Conservation (phyloP, 2,797 vertebrate species). For the Tokudaia tokunoshimensis region DNA sequence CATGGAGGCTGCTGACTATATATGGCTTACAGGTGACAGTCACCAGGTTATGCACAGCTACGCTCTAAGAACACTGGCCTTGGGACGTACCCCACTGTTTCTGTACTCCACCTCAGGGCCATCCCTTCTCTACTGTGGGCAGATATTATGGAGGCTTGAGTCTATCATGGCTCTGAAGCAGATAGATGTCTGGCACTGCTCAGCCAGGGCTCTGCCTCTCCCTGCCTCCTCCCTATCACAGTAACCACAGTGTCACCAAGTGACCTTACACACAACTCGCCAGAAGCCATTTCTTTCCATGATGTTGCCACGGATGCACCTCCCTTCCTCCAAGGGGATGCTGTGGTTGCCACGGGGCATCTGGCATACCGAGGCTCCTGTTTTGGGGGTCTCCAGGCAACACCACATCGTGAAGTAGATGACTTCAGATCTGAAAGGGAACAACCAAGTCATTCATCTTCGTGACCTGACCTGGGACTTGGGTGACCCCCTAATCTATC, state of each 20-base stretch:
- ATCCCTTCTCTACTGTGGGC: neutral
- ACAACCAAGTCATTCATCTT: neutral
- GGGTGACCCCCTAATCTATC: neutral
- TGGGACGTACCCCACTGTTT: neutral
- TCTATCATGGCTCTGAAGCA: neutral
- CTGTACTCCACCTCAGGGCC: no score
- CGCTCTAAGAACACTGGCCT: neutral
- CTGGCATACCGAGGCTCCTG: neutral
- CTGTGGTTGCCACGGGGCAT: neutral
- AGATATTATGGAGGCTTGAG: accelerated
- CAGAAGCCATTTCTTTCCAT: neutral
- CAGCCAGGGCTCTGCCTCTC: neutral
- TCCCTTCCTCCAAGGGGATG: no score
- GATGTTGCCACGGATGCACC: accelerated
- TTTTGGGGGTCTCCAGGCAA: neutral
- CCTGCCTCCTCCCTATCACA: accelerated
- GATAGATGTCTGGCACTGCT: accelerated
- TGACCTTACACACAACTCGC: neutral
- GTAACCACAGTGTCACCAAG: neutral
- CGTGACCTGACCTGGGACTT: neutral
- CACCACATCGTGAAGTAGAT: neutral
- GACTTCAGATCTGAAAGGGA: neutral
- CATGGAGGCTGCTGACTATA: accelerated
- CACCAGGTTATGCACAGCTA: neutral
- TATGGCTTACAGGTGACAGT: no score